Evolutionary conservation across 1,140 invertebrate species (phyloP).

Genomic region (Bombus terrestris): DNA sequence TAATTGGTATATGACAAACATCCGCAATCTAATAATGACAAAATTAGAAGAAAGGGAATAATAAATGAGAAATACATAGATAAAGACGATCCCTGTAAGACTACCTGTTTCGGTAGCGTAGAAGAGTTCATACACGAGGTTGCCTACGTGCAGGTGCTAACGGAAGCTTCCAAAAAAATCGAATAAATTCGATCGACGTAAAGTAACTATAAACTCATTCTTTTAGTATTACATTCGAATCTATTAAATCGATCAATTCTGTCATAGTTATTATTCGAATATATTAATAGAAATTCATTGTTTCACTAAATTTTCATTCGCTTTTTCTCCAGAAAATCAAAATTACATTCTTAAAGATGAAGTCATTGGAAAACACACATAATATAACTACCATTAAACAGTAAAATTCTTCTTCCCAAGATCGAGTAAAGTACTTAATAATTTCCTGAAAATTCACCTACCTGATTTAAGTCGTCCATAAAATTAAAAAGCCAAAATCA

Average conservation of each 20-base stretch:
- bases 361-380: too few species aligned
- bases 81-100: background rate
- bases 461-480: too few species aligned
- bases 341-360: too few species aligned
- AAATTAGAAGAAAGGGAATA: too few species aligned
- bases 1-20: too few species aligned
- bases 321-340: background rate
- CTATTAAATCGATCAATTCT: background rate
- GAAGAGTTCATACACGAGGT: background rate
- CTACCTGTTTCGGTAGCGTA: background rate
- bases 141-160: conserved; percentile 42
- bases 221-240: background rate
- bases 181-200: background rate
- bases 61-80: background rate
- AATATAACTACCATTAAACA: too few species aligned
- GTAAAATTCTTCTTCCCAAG: too few species aligned
- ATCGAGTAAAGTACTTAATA: too few species aligned
- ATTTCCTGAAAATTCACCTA: too few species aligned
- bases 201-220: background rate
- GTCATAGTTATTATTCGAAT: background rate
- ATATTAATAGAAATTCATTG: background rate
- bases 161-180: background rate
- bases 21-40: too few species aligned
- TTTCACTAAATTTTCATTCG: background rate
- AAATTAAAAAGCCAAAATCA: too few species aligned